Percentiles rank a stretch among this genome's conserved stretches.
Evolutionary conservation across 2,113 vertebrate genomes (phyloP).

Genomic region (Panurus biarmicus): DNA sequence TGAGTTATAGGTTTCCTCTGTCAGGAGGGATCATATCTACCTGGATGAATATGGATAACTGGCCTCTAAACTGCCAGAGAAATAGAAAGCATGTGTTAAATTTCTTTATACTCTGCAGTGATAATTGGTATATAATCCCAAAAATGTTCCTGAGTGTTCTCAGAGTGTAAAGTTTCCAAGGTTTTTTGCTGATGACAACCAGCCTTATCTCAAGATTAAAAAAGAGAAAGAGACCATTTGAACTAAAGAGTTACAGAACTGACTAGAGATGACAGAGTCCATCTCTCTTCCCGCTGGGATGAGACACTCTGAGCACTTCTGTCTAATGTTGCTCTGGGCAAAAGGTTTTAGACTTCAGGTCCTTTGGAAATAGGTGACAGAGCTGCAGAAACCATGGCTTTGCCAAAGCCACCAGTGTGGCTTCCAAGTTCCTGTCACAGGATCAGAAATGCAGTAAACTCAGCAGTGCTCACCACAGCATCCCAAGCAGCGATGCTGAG

Average conservation of each 20-base stretch:
- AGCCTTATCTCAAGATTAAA: background rate
- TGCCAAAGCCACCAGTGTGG: background rate
- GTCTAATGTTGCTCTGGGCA: background rate
- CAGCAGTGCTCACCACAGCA: background rate
- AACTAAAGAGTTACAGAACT: background rate
- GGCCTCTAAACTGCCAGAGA: background rate
- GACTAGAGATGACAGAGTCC: background rate
- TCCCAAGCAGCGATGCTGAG: fast-evolving
- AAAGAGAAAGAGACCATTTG: background rate
- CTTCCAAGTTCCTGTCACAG: background rate
- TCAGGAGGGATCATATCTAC: background rate
- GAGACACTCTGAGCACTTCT: background rate
- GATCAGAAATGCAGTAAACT: background rate
- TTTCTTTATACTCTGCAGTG: background rate
- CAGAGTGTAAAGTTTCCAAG: background rate
- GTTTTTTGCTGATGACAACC: background rate
- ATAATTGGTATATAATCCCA: background rate
- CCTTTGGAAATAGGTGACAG: background rate
- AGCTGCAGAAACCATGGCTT: background rate
- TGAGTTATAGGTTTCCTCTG: background rate
- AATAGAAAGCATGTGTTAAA: background rate
- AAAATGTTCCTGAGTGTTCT: background rate
- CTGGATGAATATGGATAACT: background rate
- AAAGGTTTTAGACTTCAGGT: background rate
- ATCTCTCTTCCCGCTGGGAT: background rate